Evolutionary conservation across 64 coral and sea anemone genomes (phyloP).

Genomic region (Actinia tenebrosa): DNA sequence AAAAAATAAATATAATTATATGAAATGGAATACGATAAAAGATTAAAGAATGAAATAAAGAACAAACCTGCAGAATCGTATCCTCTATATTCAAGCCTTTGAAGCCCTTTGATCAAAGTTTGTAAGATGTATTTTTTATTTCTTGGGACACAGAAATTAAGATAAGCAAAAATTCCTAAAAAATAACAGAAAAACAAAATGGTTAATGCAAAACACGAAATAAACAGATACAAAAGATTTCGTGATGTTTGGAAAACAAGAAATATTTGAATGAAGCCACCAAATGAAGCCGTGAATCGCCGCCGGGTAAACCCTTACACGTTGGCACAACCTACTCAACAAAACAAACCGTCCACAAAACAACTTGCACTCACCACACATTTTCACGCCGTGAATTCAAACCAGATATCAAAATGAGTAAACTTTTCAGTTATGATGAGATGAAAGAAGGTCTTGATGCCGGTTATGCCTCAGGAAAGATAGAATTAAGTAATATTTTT

Average conservation of each 20-base stretch:
- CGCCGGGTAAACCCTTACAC: constrained; percentile 19
- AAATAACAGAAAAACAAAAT: neutral
- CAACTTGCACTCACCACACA: constrained; percentile 39
- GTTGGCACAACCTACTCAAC: neutral
- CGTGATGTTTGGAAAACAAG: neutral
- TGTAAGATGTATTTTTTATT: constrained; percentile 87
- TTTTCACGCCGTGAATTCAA: neutral
- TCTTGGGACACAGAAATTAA: constrained; percentile 97
- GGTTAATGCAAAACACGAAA: neutral
- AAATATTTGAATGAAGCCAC: neutral
- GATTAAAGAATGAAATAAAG: neutral
- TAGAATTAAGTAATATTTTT: neutral
- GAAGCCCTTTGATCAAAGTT: constrained; percentile 81
- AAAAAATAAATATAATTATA: neutral
- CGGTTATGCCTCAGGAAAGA: neutral
- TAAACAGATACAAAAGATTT: neutral
- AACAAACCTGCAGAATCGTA: constrained; percentile 94
- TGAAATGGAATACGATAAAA: neutral
- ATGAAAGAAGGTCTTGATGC: neutral
- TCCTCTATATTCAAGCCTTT: constrained; percentile 90
- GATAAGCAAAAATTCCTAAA: constrained; percentile 93
- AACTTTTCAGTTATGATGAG: neutral
- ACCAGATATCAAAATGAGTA: neutral
- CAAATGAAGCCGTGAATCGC: neutral
- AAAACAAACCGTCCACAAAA: neutral